Conservation (phyloP, 1,140 invertebrate species). For the Pseudomyrmex gracilis region DNA sequence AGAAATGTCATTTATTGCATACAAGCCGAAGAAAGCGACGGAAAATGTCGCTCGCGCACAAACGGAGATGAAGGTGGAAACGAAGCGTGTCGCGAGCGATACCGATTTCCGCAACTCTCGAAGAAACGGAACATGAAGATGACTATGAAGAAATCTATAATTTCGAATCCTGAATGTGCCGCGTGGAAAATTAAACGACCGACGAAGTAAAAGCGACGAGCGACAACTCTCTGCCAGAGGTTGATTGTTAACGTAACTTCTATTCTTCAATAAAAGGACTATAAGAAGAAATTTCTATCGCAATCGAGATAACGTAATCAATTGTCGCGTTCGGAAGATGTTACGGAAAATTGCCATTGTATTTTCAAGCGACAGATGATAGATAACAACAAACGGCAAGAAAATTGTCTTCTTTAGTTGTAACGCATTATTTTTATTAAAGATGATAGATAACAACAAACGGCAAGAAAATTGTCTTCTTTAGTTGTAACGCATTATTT, state of each 20-base stretch:
- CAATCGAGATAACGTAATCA: neutral
- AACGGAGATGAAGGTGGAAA: neutral
- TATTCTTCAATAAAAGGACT: neutral
- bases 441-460: too few relatives aligned
- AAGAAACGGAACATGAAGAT: neutral
- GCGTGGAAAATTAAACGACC: neutral
- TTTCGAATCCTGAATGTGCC: constrained; percentile 4
- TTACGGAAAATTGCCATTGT: neutral
- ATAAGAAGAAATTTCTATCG: neutral
- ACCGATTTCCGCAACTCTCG: neutral
- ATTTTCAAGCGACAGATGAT: neutral
- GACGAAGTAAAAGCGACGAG: constrained; percentile 21
- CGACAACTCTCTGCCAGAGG: neutral
- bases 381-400: too few relatives aligned
- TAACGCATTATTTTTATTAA: too few relatives aligned
- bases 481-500: too few relatives aligned
- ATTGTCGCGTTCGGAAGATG: neutral
- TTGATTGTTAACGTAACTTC: neutral
- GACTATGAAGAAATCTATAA: constrained; percentile 13
- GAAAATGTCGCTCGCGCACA: neutral
- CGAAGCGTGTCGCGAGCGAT: neutral
- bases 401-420: too few relatives aligned
- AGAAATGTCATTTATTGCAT: neutral
- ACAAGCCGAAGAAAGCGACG: constrained; percentile 7
- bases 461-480: too few relatives aligned